phyloP scores from a whole-genome alignment of 2,113 vertebrate species.

The Bambusicola thoracicus region DNA sequence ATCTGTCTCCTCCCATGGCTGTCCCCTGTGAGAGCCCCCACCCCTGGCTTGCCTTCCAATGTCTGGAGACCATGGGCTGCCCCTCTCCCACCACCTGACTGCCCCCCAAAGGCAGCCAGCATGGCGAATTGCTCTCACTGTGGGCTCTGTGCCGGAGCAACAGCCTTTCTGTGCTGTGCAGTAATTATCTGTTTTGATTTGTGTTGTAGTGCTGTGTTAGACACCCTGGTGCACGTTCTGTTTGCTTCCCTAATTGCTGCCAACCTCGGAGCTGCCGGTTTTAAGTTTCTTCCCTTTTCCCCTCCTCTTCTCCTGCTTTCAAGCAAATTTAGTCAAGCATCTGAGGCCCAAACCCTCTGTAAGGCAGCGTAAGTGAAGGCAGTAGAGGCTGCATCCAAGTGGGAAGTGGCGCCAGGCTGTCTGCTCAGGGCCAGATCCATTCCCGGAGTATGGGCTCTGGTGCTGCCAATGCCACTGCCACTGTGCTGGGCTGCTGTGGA shows the following conservation, averaged over 20 bases:
- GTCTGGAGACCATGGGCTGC: neutral
- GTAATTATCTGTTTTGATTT: neutral
- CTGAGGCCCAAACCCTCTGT: neutral
- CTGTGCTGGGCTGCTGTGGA: rapidly evolving
- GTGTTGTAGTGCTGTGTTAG: neutral
- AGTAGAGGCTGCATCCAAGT: neutral
- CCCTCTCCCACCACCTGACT: conserved; percentile 33
- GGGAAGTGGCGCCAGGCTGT: conserved; percentile 15
- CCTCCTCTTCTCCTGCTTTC: neutral
- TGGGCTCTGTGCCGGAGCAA: rapidly evolving
- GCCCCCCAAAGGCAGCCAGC: neutral
- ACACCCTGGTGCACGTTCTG: neutral
- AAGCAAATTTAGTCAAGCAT: neutral
- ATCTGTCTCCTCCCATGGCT: neutral
- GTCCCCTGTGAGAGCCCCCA: neutral
- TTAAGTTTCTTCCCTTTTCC: neutral
- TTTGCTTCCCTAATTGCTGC: conserved; percentile 3
- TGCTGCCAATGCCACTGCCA: neutral
- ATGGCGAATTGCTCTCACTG: rapidly evolving
- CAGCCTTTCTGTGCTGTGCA: neutral
- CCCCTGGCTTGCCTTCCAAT: neutral
- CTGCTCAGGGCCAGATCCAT: neutral
- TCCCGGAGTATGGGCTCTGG: neutral
- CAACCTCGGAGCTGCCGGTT: neutral
- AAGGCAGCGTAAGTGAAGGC: neutral